Base-by-base conservation (phyloP, 2,888 invertebrate genomes). In the Dioctria linearis region DNA sequence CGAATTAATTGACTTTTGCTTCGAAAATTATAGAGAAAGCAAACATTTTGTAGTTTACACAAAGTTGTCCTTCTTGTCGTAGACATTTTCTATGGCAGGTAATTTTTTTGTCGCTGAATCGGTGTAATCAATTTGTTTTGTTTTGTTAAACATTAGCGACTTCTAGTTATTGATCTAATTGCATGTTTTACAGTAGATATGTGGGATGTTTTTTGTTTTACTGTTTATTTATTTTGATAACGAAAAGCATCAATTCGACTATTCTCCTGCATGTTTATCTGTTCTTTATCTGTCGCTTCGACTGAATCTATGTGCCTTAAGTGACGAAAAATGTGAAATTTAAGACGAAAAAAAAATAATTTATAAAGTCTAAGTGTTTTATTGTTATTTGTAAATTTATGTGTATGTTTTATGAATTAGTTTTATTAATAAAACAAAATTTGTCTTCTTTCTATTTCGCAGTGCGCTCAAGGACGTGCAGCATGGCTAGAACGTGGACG, bases 401-500 rank as follows among this genome's bases (percentile, higher is more conserved):
- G 11, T 66, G 3, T 40, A 11, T 40, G n/a, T 43, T 66, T 42
- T 65, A 3, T 65, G 39, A 40, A 9, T 25, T 65, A 11, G 40
- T 65, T 40, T 63, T 25, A 8, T 3, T 61, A 3, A 8, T 2
- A 61, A 37, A 61, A 25, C 37, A 61, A 49, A 9, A 54, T 71
- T 63, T 66, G 40, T n/a, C 13, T 66, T 3, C n/a, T 80, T 75
- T 80, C 11, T 78, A 80, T 76, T 83, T 86, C 90, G 82, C 90
- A 95, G 95, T 95, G 94, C 91, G 94, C 94, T 86, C 94, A 94
- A 89, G 94, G 95, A 86, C 93, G 95, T 88, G 94, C 95, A 88
- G 95, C 95, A 88, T 95, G 95, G 95, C 93, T 95, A 90, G 94
- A 94, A 86, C 88, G 91, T 82, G 91, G 91, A 85, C 90, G 91